These are phyloP conservation scores for Chrysolina haemoptera DNA, from an alignment of 2,888 invertebrate species.

Conservation along the genomic window DNA sequence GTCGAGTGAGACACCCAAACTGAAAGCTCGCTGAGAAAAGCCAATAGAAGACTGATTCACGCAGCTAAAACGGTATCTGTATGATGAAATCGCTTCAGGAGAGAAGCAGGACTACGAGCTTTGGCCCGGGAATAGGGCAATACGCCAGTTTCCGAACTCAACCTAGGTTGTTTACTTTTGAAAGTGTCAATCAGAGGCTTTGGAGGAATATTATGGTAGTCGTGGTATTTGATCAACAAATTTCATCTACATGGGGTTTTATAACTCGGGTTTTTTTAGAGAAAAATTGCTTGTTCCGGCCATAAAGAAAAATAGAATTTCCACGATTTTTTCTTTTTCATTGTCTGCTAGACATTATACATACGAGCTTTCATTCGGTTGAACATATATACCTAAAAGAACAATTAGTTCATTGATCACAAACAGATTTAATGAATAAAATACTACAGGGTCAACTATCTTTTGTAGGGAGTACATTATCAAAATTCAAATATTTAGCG, in stretches of 20 bases:
- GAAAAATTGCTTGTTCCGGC: neutral
- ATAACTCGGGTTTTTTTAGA: neutral
- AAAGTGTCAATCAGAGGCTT: neutral
- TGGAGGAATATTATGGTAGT: neutral
- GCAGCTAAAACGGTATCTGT: slow-evolving; percentile 54
- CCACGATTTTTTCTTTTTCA: too few species aligned
- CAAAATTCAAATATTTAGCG: too few species aligned
- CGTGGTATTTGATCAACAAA: neutral
- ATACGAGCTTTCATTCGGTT: too few species aligned
- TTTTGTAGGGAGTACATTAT: too few species aligned
- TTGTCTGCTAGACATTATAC: too few species aligned
- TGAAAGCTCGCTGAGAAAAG: slow-evolving; percentile 63
- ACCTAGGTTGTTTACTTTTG: neutral
- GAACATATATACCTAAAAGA: too few species aligned
- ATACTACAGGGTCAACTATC: too few species aligned
- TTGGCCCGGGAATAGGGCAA: slow-evolving; percentile 8
- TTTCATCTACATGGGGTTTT: neutral
- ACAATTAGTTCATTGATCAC: too few species aligned
- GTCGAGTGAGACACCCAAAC: slow-evolving; percentile 62
- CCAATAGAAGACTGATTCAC: slow-evolving; percentile 67
- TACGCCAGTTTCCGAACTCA: slow-evolving; percentile 7
- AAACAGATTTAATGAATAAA: too few species aligned
- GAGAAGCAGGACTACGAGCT: slow-evolving; percentile 6
- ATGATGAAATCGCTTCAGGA: slow-evolving; percentile 27
- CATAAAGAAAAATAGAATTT: too few species aligned